These are phyloP conservation scores for Philotrypesis tridentata DNA, from an alignment of 1,140 invertebrate genomes.

Conservation along the genomic window DNA sequence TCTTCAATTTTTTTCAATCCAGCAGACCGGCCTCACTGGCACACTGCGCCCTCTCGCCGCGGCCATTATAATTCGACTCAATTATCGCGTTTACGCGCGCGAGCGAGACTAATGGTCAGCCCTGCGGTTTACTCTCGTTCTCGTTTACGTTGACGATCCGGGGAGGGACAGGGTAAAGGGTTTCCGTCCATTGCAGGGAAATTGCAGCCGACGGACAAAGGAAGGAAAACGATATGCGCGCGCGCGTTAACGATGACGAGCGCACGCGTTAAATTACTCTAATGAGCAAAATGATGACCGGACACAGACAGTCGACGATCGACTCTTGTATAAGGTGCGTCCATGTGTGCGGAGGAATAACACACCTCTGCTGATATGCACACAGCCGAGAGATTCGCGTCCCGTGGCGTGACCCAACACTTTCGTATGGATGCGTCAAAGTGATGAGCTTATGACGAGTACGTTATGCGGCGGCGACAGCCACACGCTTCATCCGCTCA, in stretches of 20 bases:
- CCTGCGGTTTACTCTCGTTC: constrained; percentile 9
- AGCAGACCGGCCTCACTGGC: not conserved
- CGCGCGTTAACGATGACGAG: constrained; percentile 38
- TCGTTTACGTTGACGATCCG: not conserved
- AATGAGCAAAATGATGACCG: constrained; percentile 32
- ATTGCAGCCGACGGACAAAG: constrained; percentile 22
- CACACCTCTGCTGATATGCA: no score
- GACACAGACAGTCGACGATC: not conserved
- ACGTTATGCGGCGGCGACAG: no score
- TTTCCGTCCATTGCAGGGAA: not conserved
- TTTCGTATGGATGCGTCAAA: not conserved
- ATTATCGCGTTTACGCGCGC: constrained; percentile 22
- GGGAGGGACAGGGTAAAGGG: not conserved
- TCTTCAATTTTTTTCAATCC: not conserved
- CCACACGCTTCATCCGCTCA: no score
- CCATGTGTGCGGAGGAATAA: not conserved
- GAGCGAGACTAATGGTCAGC: constrained; percentile 19
- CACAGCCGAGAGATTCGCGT: no score
- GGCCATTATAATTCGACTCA: constrained; percentile 27
- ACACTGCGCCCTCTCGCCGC: not conserved
- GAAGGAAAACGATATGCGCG: constrained; percentile 34
- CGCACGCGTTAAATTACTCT: constrained; percentile 26
- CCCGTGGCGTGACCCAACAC: no score
- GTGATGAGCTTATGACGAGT: not conserved
- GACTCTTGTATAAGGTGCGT: not conserved